These are phyloP conservation scores for Papilio protenor DNA, from an alignment of 2,888 invertebrate genomes.

Conservation along the genomic window DNA sequence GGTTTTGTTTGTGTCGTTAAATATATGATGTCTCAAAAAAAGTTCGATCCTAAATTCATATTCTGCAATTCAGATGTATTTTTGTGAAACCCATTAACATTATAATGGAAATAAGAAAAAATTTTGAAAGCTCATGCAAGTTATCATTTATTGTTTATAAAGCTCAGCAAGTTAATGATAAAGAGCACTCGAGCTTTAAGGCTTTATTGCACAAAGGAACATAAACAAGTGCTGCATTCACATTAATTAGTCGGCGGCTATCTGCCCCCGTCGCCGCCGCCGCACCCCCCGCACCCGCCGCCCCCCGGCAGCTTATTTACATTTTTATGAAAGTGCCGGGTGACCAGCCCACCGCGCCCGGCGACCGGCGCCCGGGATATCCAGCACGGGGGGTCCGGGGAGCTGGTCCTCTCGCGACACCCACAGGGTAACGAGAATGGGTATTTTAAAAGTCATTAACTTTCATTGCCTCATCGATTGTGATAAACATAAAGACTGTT, in stretches of 20 bases:
- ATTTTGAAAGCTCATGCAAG: background rate
- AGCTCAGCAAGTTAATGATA: background rate
- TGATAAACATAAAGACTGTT: conserved; percentile 12
- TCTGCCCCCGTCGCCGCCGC: conserved; percentile 33
- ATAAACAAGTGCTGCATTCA: conserved; percentile 43
- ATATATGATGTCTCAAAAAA: background rate
- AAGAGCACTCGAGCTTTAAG: conserved; percentile 15
- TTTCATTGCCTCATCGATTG: background rate
- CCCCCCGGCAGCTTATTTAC: conserved; percentile 53
- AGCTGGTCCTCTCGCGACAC: background rate
- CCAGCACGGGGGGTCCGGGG: conserved; percentile 48
- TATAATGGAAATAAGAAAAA: background rate
- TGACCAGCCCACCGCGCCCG: background rate
- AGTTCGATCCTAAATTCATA: background rate
- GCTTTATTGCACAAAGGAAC: background rate
- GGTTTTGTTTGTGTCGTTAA: background rate
- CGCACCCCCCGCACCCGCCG: background rate
- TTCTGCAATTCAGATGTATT: background rate
- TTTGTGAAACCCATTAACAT: background rate
- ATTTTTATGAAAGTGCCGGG: conserved; percentile 63
- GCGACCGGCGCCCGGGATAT: conserved; percentile 48
- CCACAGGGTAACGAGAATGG: background rate
- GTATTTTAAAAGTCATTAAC: background rate
- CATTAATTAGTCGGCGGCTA: conserved; percentile 44
- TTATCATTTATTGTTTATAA: background rate